Percentiles rank a stretch among this genome's conserved stretches.
These are phyloP conservation scores for Netelia melanura DNA, from an alignment of 2,888 invertebrate species.

Conservation along the genomic window DNA sequence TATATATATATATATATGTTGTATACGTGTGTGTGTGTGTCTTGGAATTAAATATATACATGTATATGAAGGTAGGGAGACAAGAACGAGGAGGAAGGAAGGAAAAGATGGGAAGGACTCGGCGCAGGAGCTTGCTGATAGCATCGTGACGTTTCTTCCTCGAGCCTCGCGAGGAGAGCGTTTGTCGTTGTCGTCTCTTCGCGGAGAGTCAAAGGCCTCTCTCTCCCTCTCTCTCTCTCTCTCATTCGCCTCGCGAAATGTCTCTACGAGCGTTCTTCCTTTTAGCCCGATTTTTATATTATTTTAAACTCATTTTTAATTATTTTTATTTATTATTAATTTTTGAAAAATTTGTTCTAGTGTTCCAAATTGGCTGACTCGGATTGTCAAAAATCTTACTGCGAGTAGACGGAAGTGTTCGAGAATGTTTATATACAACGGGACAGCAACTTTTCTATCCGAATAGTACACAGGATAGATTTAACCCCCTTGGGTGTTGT, in stretches of 20 bases:
- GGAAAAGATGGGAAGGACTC: slow-evolving; percentile 70
- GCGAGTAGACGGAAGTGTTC: no score
- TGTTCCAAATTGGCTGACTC: no score
- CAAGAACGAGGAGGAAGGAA: slow-evolving; percentile 47
- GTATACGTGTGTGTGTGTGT: background rate
- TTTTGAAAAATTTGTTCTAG: no score
- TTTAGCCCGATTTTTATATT: slow-evolving; percentile 14
- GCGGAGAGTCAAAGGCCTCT: no score
- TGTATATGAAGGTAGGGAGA: background rate
- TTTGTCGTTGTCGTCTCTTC: slow-evolving; percentile 68
- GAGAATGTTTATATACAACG: no score
- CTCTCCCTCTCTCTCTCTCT: no score
- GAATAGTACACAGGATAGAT: slow-evolving; percentile 19
- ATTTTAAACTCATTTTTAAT: no score
- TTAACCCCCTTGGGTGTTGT: no score
- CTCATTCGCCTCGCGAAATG: slow-evolving; percentile 23
- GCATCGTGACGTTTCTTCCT: slow-evolving; percentile 75
- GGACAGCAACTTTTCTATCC: no score
- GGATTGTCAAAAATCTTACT: no score
- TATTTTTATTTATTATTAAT: no score
- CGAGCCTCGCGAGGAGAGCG: slow-evolving; percentile 51
- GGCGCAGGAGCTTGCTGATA: slow-evolving; percentile 75
- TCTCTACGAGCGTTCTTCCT: slow-evolving; percentile 27
- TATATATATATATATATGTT: background rate
- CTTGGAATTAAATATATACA: background rate